Conservation (phyloP, 2,888 invertebrate species). For the Lacanobia oleracea region DNA sequence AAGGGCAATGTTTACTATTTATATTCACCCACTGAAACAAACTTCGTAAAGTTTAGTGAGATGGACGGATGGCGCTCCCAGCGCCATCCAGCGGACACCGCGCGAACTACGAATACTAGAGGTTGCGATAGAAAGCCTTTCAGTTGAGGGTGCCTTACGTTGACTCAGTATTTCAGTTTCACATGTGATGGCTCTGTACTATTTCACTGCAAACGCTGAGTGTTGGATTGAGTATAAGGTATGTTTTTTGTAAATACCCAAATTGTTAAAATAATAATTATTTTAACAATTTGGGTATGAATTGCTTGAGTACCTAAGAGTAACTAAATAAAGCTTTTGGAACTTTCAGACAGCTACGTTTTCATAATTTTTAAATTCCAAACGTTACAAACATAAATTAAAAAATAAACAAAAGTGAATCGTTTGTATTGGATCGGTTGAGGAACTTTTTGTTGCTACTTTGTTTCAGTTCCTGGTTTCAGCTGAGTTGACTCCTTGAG, state of each 20-base stretch:
- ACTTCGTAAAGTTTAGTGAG: conserved; percentile 6
- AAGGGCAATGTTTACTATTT: conserved; percentile 34
- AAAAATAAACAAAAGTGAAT: neutral
- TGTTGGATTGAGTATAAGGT: no score
- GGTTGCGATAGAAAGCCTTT: neutral
- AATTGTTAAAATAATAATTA: no score
- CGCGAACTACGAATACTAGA: neutral
- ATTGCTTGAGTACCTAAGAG: no score
- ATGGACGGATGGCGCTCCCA: neutral
- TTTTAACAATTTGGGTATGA: no score
- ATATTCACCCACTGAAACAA: conserved; percentile 16
- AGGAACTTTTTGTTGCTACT: neutral
- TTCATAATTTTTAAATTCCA: neutral
- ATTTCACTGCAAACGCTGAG: neutral
- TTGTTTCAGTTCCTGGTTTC: neutral
- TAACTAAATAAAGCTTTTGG: neutral
- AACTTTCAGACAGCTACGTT: neutral
- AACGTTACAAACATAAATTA: neutral
- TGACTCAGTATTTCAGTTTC: neutral
- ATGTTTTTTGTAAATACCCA: neutral
- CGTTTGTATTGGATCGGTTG: neutral
- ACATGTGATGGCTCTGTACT: neutral
- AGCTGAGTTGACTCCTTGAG: neutral
- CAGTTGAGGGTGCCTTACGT: neutral
- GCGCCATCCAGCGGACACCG: conserved; percentile 23